phyloP scores from a whole-genome alignment of 2,888 invertebrate species.

The Drosophila melanosoma region DNA sequence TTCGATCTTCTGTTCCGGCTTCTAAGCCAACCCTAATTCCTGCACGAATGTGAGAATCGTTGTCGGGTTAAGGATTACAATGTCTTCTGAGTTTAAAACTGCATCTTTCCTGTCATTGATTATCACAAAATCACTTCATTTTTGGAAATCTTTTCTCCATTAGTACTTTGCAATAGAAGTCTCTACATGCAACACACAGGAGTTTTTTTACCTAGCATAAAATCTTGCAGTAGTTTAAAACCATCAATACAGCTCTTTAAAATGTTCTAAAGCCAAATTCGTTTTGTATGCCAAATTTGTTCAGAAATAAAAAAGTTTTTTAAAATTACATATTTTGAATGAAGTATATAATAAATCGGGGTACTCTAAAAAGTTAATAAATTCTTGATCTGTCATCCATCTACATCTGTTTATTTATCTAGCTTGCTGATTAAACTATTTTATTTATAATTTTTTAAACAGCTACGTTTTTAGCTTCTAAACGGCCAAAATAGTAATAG shows the following conservation, averaged over 20 bases:
- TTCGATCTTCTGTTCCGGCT: background rate
- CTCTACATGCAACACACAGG: too few species aligned
- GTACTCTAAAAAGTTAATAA: background rate
- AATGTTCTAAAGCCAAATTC: too few species aligned
- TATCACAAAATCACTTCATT: background rate
- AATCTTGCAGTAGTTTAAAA: background rate
- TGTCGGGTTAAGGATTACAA: background rate
- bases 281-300: too few species aligned
- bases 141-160: too few species aligned
- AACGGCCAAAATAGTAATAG: background rate
- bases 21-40: too few species aligned
- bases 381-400: background rate
- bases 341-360: background rate
- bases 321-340: background rate
- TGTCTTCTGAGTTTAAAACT: background rate
- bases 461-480: background rate
- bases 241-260: background rate
- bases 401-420: background rate
- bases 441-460: background rate
- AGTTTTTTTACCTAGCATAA: background rate
- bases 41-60: background rate
- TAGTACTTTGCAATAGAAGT: too few species aligned
- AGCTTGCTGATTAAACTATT: background rate
- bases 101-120: background rate
- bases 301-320: background rate